These are phyloP conservation scores for Uropetala carovei DNA, from an alignment of 2,888 invertebrate species.

Conservation along the genomic window DNA sequence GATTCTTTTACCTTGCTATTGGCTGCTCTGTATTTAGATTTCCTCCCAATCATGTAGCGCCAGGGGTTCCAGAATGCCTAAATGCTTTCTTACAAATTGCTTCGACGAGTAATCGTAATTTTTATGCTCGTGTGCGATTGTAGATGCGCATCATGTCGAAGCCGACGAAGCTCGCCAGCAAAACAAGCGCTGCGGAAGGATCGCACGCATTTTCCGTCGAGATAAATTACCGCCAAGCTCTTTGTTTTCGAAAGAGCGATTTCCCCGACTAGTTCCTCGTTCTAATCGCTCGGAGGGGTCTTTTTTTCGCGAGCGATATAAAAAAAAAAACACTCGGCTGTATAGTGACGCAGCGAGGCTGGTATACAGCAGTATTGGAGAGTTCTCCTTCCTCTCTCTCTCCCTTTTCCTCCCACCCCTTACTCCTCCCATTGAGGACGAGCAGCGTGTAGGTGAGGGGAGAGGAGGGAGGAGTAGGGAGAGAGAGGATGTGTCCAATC, in stretches of 20 bases:
- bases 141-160: no score
- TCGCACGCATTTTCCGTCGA: no score
- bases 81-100: no score
- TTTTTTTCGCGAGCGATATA: constrained; percentile 13
- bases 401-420: neutral
- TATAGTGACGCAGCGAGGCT: constrained; percentile 27
- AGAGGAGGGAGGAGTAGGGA: neutral
- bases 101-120: no score
- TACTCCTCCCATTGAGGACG: constrained; percentile 39
- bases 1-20: no score
- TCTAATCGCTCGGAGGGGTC: neutral
- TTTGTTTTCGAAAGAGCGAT: neutral
- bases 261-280: neutral
- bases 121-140: no score
- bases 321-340: neutral
- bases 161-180: no score
- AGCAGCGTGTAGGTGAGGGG: neutral
- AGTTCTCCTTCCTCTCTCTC: neutral
- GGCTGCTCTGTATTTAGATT: no score
- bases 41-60: no score
- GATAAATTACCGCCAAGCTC: no score
- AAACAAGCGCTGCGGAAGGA: no score
- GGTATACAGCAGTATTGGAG: constrained; percentile 14
- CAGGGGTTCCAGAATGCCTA: no score
- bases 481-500: constrained; percentile 60